Evolutionary conservation across 2,888 invertebrate species (phyloP).

Genomic region (Merodon equestris): DNA sequence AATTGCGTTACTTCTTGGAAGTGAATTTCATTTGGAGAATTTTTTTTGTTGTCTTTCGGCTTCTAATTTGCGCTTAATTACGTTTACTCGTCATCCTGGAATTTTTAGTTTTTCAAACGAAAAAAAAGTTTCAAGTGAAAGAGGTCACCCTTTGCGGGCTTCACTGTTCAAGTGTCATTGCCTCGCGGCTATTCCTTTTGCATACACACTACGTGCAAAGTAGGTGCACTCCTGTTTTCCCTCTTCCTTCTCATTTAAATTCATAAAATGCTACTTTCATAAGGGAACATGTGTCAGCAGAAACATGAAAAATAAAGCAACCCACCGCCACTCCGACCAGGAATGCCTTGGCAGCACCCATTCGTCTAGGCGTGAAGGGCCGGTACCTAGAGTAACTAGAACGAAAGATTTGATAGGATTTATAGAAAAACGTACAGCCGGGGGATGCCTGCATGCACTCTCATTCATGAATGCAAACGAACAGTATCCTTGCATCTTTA

Average conservation of each 20-base stretch:
- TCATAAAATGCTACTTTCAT: constrained; percentile 62
- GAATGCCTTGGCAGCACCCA: too few relatives aligned
- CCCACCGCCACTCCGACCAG: too few relatives aligned
- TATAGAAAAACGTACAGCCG: constrained; percentile 34
- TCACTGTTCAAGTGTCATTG: constrained; percentile 41
- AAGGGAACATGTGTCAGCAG: constrained; percentile 57
- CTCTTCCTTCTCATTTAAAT: constrained; percentile 47
- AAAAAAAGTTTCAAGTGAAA: too few relatives aligned
- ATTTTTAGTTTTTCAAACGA: neutral
- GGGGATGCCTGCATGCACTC: constrained; percentile 48
- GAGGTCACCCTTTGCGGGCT: too few relatives aligned
- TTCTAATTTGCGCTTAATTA: too few relatives aligned
- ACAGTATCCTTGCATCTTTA: constrained; percentile 54
- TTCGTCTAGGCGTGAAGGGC: neutral
- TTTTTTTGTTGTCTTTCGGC: too few relatives aligned
- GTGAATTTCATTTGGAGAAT: too few relatives aligned
- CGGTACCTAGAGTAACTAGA: constrained; percentile 27
- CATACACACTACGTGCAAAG: constrained; percentile 42
- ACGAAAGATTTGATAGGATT: constrained; percentile 62
- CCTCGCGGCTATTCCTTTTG: constrained; percentile 35
- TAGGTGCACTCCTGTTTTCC: constrained; percentile 29
- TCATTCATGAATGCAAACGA: constrained; percentile 65
- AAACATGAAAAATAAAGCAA: constrained; percentile 62
- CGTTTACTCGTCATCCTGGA: too few relatives aligned
- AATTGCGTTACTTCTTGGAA: too few relatives aligned